These are phyloP conservation scores for Tipula helvola DNA, from an alignment of 2,888 invertebrate genomes.

Conservation along the genomic window DNA sequence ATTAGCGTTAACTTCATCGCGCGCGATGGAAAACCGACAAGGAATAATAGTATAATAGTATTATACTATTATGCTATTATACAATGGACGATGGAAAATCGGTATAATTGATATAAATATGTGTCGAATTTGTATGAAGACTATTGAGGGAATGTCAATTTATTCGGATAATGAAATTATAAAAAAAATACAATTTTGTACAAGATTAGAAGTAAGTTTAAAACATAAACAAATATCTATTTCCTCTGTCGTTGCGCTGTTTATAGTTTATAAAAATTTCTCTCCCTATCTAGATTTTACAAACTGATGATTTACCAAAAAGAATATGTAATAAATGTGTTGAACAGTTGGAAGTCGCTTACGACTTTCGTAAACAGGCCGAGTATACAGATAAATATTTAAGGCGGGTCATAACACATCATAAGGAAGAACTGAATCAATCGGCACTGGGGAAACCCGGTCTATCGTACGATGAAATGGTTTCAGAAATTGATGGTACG, in stretches of 20 bases:
- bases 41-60: too few species aligned
- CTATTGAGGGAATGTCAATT: conserved; percentile 18
- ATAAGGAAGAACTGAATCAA: conserved; percentile 23
- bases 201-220: conserved; percentile 14
- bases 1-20: too few species aligned
- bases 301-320: conserved; percentile 24
- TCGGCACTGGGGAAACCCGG: neutral
- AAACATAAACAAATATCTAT: neutral
- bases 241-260: too few species aligned
- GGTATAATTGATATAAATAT: conserved; percentile 24
- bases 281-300: conserved; percentile 19
- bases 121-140: conserved; percentile 27
- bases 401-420: conserved; percentile 22
- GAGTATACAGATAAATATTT: conserved; percentile 23
- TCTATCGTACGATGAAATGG: neutral
- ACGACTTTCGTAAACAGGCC: conserved; percentile 24
- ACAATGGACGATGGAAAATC: too few species aligned
- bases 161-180: neutral
- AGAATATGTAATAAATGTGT: conserved; percentile 24
- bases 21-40: too few species aligned
- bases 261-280: too few species aligned
- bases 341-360: conserved; percentile 22
- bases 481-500: too few species aligned
- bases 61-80: too few species aligned
- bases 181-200: conserved; percentile 14